Conservation (phyloP, 2,113 vertebrate genomes). For the Hipposideros armiger region DNA sequence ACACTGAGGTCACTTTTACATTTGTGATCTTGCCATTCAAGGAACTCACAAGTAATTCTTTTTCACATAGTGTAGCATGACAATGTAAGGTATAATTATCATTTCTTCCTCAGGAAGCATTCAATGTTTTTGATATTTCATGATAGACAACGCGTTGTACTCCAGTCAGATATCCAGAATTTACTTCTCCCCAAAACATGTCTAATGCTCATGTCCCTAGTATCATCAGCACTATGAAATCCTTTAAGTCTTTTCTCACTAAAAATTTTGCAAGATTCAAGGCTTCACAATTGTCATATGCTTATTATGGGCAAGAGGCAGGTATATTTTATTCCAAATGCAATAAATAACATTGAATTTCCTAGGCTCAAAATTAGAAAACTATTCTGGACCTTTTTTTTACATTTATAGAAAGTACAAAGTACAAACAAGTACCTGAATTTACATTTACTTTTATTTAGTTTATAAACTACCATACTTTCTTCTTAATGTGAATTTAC, state of each 20-base stretch:
- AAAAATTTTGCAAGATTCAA: background rate
- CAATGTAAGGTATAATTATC: background rate
- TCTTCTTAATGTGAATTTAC: background rate
- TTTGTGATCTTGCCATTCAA: background rate
- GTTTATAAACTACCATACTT: background rate
- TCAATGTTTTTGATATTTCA: background rate
- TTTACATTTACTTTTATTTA: background rate
- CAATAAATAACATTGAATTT: conserved; percentile 54
- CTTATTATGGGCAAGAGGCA: conserved; percentile 27
- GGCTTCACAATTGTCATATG: background rate
- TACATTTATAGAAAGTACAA: background rate
- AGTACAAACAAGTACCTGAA: conserved; percentile 42
- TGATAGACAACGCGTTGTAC: background rate
- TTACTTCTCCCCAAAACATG: background rate
- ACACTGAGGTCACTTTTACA: background rate
- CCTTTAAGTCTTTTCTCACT: background rate
- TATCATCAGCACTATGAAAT: background rate
- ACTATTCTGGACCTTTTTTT: background rate
- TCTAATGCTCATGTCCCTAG: background rate
- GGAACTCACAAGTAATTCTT: background rate
- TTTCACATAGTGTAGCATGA: background rate
- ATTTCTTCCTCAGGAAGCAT: background rate
- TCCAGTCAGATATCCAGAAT: background rate
- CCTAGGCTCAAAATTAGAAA: conserved; percentile 61
- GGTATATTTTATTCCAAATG: conserved; percentile 71